A percentile compares a stretch with the other conserved stretches of the same genome.
phyloP scores from a whole-genome alignment of 1,140 invertebrate species.

The Hycleus phaleratus region DNA sequence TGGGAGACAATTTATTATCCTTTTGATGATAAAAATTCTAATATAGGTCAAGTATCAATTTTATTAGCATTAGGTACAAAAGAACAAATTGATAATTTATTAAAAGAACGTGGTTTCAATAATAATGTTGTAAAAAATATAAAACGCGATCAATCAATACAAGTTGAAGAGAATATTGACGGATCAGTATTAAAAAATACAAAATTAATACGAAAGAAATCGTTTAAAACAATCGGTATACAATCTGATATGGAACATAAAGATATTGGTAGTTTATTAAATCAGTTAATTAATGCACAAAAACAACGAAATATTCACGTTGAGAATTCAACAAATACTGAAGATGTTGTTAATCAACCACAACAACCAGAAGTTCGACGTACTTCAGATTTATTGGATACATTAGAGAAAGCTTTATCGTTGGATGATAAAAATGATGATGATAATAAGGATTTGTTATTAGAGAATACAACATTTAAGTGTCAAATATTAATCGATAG shows the following conservation, averaged over 20 bases:
- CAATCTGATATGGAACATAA: slow-evolving; percentile 17
- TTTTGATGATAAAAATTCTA: slow-evolving; percentile 25
- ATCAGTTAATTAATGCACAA: slow-evolving; percentile 18
- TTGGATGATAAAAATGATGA: slow-evolving; percentile 6
- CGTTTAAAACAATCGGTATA: neutral
- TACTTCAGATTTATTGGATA: slow-evolving; percentile 41
- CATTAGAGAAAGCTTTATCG: slow-evolving; percentile 40
- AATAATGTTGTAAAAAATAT: slow-evolving; percentile 31
- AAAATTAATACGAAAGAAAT: neutral
- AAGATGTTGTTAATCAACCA: neutral
- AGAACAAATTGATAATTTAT: slow-evolving; percentile 49
- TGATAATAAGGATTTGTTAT: neutral
- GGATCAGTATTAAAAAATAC: neutral
- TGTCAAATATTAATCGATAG: slow-evolving; percentile 48
- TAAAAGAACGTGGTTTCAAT: slow-evolving; percentile 45
- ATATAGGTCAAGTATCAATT: slow-evolving; percentile 47
- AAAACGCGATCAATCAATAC: neutral
- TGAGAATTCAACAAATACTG: slow-evolving; percentile 24
- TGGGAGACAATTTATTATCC: slow-evolving; percentile 48
- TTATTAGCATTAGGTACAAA: slow-evolving; percentile 52
- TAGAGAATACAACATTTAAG: slow-evolving; percentile 31
- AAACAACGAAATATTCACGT: slow-evolving; percentile 4
- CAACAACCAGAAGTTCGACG: neutral
- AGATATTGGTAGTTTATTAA: slow-evolving; percentile 12
- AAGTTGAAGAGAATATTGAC: neutral